Conservation (phyloP, 1,140 invertebrate species). For the Caenorhabditis elegans region DNA sequence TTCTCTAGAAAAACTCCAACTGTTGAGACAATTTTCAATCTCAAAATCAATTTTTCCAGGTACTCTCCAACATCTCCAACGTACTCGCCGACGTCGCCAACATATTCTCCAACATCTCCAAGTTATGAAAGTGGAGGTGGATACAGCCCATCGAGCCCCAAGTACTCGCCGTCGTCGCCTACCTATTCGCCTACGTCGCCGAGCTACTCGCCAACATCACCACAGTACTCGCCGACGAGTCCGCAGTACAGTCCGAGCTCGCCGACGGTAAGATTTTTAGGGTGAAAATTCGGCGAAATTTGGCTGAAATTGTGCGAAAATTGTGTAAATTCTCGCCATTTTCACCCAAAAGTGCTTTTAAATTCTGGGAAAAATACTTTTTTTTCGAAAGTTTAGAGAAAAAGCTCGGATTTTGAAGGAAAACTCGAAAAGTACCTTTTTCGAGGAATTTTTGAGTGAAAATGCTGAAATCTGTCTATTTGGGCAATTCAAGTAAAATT, state of each 20-base stretch:
- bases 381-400: too few relatives aligned
- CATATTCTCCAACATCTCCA: not conserved
- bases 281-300: too few relatives aligned
- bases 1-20: not conserved
- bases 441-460: too few relatives aligned
- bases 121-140: not conserved
- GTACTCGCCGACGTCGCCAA: not conserved
- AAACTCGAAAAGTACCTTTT: too few relatives aligned
- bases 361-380: too few relatives aligned
- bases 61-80: not conserved
- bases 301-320: too few relatives aligned
- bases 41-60: not conserved
- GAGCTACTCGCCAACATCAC: not conserved
- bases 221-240: not conserved
- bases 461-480: too few relatives aligned
- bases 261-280: not conserved
- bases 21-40: not conserved
- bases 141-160: not conserved
- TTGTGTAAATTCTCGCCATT: too few relatives aligned
- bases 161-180: constrained; percentile 2
- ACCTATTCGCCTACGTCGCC: not conserved
- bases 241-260: not conserved
- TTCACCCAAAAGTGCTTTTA: too few relatives aligned
- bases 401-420: too few relatives aligned
- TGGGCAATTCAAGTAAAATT: too few relatives aligned